phyloP scores from a whole-genome alignment of 2,888 invertebrate species.

The Pachymerium ferrugineum region DNA sequence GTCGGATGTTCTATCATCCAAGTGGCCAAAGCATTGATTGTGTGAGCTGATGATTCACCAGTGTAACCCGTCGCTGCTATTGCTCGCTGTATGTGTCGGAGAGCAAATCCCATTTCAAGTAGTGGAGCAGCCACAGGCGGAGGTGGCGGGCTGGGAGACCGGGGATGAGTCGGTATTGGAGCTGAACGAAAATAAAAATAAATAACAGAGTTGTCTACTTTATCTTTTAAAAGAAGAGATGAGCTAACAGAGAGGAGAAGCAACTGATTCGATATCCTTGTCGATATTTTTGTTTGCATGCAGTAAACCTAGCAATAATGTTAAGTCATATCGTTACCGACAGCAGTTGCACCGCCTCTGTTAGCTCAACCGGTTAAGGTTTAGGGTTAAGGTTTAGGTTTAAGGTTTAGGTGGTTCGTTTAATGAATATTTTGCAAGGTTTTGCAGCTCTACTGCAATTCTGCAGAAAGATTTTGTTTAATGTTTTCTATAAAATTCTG shows the following conservation, averaged over 20 bases:
- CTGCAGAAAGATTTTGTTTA: no score
- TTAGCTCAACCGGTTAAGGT: no score
- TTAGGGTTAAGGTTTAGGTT: no score
- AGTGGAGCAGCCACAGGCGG: constrained; percentile 55
- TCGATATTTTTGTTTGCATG: neutral
- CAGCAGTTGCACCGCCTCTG: no score
- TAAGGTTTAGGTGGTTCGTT: no score
- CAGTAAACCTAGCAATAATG: neutral
- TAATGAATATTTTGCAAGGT: no score
- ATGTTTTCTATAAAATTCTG: no score
- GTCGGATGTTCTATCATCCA: constrained; percentile 62
- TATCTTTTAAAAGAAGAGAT: neutral
- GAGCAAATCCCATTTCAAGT: constrained; percentile 60
- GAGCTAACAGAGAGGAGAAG: neutral
- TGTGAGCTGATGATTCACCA: constrained; percentile 51
- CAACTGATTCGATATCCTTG: neutral
- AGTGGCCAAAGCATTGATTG: constrained; percentile 57
- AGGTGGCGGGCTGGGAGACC: constrained; percentile 45
- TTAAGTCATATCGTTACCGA: no score
- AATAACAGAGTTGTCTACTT: neutral
- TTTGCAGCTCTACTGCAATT: no score
- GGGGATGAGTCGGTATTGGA: constrained; percentile 28
- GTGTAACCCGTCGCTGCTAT: constrained; percentile 53
- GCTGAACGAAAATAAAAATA: neutral
- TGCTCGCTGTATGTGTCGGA: constrained; percentile 56